phyloP scores from a whole-genome alignment of 1,140 invertebrate genomes.

The Drosophila mayri region DNA sequence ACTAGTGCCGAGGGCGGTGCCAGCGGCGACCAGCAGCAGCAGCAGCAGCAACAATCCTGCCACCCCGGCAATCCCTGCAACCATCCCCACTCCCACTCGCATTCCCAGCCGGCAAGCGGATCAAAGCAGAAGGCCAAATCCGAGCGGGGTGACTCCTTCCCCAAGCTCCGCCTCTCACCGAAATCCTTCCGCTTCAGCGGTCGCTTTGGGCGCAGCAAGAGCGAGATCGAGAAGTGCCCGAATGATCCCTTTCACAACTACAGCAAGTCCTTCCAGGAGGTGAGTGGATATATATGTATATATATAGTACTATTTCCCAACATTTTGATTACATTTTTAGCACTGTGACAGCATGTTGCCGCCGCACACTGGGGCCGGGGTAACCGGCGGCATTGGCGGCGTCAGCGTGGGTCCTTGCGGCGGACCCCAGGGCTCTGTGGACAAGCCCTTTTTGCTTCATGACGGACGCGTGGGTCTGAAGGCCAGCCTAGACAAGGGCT shows the following conservation, averaged over 20 bases:
- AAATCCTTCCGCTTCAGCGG: constrained; percentile 83
- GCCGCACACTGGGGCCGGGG: constrained; percentile 68
- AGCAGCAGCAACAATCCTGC: constrained; percentile 10
- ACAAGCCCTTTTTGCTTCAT: constrained; percentile 88
- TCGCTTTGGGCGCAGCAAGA: constrained; percentile 82
- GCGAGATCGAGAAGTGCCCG: constrained; percentile 78
- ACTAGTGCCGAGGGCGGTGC: constrained; percentile 18
- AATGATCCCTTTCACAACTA: constrained; percentile 80
- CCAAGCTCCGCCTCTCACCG: constrained; percentile 76
- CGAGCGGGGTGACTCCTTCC: constrained; percentile 80
- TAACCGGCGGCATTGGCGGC: constrained; percentile 68
- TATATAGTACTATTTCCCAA: background rate
- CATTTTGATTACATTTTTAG: constrained; percentile 15
- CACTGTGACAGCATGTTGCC: constrained; percentile 71
- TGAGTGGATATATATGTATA: constrained; percentile 29
- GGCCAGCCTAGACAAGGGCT: constrained; percentile 96
- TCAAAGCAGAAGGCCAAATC: constrained; percentile 70
- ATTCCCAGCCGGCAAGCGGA: constrained; percentile 22
- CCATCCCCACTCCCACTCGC: constrained; percentile 13
- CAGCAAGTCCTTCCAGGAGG: constrained; percentile 84
- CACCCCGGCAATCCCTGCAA: background rate
- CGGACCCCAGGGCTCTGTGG: constrained; percentile 85
- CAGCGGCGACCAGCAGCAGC: background rate
- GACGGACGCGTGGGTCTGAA: constrained; percentile 92
- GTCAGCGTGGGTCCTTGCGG: constrained; percentile 68